Evolutionary conservation across 2,113 vertebrate genomes (phyloP).

Genomic region (Diadophis punctatus): DNA sequence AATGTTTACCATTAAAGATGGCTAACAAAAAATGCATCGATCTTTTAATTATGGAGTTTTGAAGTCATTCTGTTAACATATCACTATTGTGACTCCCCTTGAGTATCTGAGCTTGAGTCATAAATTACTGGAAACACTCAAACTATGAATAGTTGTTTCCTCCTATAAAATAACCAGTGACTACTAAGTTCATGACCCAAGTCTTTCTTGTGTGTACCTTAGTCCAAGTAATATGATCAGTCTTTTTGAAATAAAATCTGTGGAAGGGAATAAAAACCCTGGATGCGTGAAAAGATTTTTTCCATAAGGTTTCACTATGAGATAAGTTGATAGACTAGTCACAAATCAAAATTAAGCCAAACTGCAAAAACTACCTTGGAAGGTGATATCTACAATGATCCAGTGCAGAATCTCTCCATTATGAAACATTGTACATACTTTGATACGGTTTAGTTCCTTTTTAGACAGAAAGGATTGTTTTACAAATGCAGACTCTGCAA

Average conservation of each 20-base stretch:
- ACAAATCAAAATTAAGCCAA: background rate
- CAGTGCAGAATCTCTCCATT: background rate
- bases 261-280: background rate
- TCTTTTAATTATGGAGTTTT: background rate
- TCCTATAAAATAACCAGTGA: background rate
- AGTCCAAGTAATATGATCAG: background rate
- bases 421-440: background rate
- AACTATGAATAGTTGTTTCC: background rate
- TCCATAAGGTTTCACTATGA: background rate
- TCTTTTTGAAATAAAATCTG: background rate
- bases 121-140: background rate
- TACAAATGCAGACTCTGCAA: background rate
- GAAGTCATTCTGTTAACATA: background rate
- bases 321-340: background rate
- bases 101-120: background rate
- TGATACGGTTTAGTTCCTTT: background rate
- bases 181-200: background rate
- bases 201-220: background rate
- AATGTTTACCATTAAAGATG: constrained; percentile 17
- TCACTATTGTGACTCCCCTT: background rate
- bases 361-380: background rate
- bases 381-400: background rate
- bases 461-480: background rate
- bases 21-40: background rate
- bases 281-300: background rate